A percentile compares a stretch with the other conserved stretches of the same genome.
Conservation (phyloP, 2,888 invertebrate species). For the Chrysomela aeneicollis region DNA sequence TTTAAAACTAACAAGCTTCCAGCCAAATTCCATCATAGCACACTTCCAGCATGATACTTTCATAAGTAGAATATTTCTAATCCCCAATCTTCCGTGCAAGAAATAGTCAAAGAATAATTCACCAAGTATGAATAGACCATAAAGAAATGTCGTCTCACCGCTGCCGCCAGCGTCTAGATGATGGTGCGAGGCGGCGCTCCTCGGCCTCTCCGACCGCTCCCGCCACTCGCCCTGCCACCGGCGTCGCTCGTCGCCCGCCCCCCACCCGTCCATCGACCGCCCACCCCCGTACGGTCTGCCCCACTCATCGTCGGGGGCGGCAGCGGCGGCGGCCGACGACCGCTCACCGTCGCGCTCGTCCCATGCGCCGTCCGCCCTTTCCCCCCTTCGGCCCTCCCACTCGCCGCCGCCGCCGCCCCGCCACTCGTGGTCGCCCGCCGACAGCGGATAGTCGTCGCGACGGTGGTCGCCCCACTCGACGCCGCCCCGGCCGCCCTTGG, state of each 20-base stretch:
- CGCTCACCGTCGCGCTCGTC: neutral
- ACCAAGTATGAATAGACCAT: too few species aligned
- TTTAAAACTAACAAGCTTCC: too few species aligned
- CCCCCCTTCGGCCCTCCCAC: slow-evolving; percentile 52
- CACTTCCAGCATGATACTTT: too few species aligned
- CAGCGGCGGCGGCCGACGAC: too few species aligned
- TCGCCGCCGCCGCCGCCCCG: slow-evolving; percentile 67
- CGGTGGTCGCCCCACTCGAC: slow-evolving; percentile 9
- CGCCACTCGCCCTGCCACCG: slow-evolving; percentile 55
- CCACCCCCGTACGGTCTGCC: slow-evolving; percentile 36
- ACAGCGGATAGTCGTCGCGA: slow-evolving; percentile 10
- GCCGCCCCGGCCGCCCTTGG: slow-evolving; percentile 24
- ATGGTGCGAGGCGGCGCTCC: slow-evolving; percentile 60
- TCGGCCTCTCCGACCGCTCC: slow-evolving; percentile 52
- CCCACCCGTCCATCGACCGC: slow-evolving; percentile 24
- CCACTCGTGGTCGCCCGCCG: slow-evolving; percentile 24
- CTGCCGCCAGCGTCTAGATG: slow-evolving; percentile 40
- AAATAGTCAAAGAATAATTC: too few species aligned
- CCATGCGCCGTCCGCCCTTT: slow-evolving; percentile 36
- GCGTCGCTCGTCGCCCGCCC: slow-evolving; percentile 65
- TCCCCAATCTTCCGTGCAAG: too few species aligned
- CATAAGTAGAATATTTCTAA: too few species aligned
- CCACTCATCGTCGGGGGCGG: slow-evolving; percentile 10
- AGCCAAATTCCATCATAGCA: too few species aligned
- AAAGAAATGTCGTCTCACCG: too few species aligned